Conservation (phyloP, 2,888 invertebrate species). For the Athripsodes cinereus region DNA sequence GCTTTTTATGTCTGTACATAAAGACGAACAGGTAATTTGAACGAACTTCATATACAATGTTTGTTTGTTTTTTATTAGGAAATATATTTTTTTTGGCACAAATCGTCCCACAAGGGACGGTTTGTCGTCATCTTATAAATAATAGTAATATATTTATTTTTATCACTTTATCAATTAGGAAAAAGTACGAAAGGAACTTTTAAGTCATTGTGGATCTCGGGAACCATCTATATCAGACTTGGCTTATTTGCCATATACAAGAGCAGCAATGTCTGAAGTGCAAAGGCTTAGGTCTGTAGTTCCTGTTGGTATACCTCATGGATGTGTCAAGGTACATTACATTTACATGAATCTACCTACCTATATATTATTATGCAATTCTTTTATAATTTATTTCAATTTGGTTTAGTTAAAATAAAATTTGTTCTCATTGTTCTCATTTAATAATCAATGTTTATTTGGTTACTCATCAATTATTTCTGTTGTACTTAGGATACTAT, state of each 20-base stretch:
- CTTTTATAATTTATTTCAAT: too few species aligned
- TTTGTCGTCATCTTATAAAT: too few species aligned
- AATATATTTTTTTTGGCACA: too few species aligned
- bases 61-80: too few species aligned
- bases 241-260: constrained; percentile 51
- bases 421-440: too few species aligned
- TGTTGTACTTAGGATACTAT: constrained; percentile 54
- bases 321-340: constrained; percentile 47
- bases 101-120: too few species aligned
- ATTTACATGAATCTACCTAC: too few species aligned
- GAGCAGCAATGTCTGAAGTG: constrained; percentile 72
- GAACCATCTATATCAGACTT: constrained; percentile 51
- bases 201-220: constrained; percentile 34
- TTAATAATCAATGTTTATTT: too few species aligned
- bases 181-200: constrained; percentile 53
- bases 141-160: constrained; percentile 10
- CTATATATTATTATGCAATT: too few species aligned
- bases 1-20: constrained; percentile 66
- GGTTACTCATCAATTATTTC: too few species aligned
- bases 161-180: constrained; percentile 42
- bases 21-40: constrained; percentile 61
- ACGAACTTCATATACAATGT: too few species aligned
- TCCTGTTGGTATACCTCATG: constrained; percentile 82
- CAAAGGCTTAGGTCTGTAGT: constrained; percentile 75
- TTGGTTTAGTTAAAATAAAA: too few species aligned